A percentile compares a stretch with the other conserved stretches of the same genome.
Conservation (phyloP, 35 echinoderm and acorn worm genomes). For the Acanthaster planci region DNA sequence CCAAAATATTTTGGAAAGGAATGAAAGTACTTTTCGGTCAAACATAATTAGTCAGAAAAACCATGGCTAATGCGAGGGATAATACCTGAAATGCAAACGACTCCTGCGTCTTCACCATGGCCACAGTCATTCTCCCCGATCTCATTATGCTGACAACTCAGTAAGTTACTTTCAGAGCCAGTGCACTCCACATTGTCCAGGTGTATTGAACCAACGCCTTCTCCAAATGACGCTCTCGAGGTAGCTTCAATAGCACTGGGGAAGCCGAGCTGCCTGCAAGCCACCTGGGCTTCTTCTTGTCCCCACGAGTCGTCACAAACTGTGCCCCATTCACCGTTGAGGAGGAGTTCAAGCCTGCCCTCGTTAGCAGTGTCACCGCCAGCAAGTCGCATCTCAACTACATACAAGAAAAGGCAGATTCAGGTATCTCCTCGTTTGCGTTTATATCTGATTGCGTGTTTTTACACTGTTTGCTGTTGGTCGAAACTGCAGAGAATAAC, state of each 20-base stretch:
- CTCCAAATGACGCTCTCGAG: conserved; percentile 24
- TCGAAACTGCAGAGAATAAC: too few species aligned
- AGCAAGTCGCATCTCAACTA: neutral
- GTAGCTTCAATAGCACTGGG: conserved; percentile 34
- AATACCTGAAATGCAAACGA: conserved; percentile 20
- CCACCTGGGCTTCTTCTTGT: conserved; percentile 38
- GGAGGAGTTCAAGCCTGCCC: conserved; percentile 53
- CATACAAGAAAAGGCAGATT: neutral
- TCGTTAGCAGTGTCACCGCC: conserved; percentile 2
- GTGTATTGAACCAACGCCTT: conserved; percentile 21
- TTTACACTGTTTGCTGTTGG: too few species aligned
- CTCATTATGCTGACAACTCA: conserved; percentile 13
- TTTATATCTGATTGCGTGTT: too few species aligned
- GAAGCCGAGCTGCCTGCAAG: conserved; percentile 59
- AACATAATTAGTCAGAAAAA: too few species aligned
- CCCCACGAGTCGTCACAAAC: conserved; percentile 56
- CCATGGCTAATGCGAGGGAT: too few species aligned
- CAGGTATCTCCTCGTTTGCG: too few species aligned
- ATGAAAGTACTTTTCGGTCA: too few species aligned
- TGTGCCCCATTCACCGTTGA: conserved; percentile 54
- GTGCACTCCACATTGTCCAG: conserved; percentile 56
- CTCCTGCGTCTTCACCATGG: conserved; percentile 46
- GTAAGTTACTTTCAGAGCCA: conserved; percentile 38
- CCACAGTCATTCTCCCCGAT: conserved; percentile 43
- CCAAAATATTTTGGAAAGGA: too few species aligned